These are phyloP conservation scores for Sylvia atricapilla DNA, from an alignment of 2,113 vertebrate species.

Conservation along the genomic window DNA sequence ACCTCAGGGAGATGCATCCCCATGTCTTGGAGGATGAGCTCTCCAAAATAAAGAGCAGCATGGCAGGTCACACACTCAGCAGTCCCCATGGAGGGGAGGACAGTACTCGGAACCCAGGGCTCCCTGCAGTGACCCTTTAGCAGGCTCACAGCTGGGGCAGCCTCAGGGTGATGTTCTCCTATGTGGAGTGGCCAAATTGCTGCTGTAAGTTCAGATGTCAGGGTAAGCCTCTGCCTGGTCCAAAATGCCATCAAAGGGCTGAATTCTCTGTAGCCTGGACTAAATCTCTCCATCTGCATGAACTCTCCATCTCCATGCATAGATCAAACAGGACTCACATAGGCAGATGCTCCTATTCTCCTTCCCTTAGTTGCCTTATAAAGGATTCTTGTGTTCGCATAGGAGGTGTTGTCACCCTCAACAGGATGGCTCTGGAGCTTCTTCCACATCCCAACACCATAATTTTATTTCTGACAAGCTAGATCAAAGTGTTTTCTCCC, in stretches of 20 bases:
- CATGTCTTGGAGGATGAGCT: neutral
- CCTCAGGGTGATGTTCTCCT: accelerated
- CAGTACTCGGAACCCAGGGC: neutral
- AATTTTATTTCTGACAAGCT: neutral
- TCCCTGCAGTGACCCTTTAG: neutral
- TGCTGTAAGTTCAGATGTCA: neutral
- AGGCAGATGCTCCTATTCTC: neutral
- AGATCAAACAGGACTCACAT: neutral
- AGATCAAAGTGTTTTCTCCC: neutral
- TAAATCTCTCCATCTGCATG: neutral
- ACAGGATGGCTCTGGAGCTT: neutral
- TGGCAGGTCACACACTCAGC: accelerated
- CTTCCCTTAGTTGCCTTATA: neutral
- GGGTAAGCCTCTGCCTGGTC: neutral
- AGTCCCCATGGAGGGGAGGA: accelerated
- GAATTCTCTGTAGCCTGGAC: neutral
- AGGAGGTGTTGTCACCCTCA: neutral
- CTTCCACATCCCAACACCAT: neutral
- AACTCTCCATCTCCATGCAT: neutral
- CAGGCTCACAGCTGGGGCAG: neutral
- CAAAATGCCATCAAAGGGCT: neutral
- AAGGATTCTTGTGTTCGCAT: neutral
- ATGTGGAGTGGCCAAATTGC: neutral
- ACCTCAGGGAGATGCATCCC: neutral
- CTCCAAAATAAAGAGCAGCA: accelerated